These are phyloP conservation scores for Drosophila kanekoi DNA, from an alignment of 2,888 invertebrate species.

Conservation along the genomic window DNA sequence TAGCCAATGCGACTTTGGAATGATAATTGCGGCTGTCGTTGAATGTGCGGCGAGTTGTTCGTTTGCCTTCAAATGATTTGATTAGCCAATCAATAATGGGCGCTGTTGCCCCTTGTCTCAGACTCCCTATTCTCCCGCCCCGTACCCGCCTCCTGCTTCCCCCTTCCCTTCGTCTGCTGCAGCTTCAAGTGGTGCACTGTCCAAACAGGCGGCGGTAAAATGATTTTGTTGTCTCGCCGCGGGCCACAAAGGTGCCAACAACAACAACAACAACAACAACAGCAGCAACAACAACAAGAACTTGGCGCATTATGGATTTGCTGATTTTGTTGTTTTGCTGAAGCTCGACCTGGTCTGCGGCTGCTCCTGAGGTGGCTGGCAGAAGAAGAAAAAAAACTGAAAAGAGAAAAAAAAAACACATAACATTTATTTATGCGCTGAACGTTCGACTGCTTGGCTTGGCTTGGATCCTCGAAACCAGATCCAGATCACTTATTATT, in stretches of 20 bases:
- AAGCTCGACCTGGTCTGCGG: constrained; percentile 21
- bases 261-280: constrained; percentile 63
- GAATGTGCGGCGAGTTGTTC: constrained; percentile 34
- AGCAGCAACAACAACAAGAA: constrained; percentile 48
- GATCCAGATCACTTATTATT: constrained; percentile 84
- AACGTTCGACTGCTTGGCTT: constrained; percentile 44
- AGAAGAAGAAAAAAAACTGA: constrained; percentile 29
- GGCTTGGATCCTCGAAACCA: constrained; percentile 73
- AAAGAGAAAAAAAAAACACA: constrained; percentile 59
- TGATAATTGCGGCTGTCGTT: constrained; percentile 77
- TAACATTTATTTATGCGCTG: constrained; percentile 78
- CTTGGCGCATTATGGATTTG: constrained; percentile 82
- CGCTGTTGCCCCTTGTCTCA: constrained; percentile 29
- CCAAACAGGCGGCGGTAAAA: constrained; percentile 77
- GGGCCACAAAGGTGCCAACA: constrained; percentile 84
- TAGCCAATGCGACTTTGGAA: constrained; percentile 68
- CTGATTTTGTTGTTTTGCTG: constrained; percentile 39
- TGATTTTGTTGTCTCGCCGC: constrained; percentile 85
- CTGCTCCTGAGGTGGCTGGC: constrained; percentile 77
- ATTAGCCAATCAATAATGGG: constrained; percentile 80
- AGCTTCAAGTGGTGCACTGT: constrained; percentile 41
- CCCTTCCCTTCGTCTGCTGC: not conserved
- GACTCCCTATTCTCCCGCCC: too few species aligned
- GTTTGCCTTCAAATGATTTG: constrained; percentile 69
- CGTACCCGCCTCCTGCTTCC: not conserved